Evolutionary conservation across 2,113 vertebrate species (phyloP).

Genomic region (Rousettus leschenaultii): DNA sequence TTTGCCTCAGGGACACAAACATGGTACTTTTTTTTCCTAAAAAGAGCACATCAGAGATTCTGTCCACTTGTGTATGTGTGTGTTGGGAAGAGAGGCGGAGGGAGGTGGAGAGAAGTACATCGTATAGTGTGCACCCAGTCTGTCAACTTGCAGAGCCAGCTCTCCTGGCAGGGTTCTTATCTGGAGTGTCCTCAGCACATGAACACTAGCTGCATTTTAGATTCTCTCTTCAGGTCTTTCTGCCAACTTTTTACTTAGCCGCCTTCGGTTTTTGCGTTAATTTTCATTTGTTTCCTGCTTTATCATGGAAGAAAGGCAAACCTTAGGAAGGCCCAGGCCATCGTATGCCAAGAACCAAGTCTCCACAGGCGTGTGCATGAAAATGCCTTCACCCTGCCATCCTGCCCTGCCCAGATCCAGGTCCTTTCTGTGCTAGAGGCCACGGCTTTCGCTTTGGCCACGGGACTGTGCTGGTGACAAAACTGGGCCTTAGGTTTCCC

Average conservation of each 20-base stretch:
- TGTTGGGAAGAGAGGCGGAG: background rate
- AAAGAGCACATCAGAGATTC: background rate
- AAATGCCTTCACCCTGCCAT: background rate
- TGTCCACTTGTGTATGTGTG: background rate
- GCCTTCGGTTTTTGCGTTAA: background rate
- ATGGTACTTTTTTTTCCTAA: background rate
- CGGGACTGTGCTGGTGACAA: accelerated
- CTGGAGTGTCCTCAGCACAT: accelerated
- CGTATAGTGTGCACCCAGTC: accelerated
- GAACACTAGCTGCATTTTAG: background rate
- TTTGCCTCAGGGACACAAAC: background rate
- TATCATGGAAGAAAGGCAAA: background rate
- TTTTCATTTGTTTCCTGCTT: background rate
- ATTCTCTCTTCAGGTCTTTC: background rate
- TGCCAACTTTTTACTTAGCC: background rate
- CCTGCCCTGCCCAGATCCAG: accelerated
- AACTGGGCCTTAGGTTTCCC: background rate
- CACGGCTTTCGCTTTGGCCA: background rate
- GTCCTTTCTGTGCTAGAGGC: background rate
- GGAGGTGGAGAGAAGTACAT: background rate
- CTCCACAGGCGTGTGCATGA: accelerated
- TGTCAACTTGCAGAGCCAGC: background rate
- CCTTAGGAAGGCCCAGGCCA: background rate
- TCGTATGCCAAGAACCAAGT: background rate
- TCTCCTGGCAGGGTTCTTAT: background rate